Percentiles rank a stretch among this genome's conserved stretches.
Evolutionary conservation across 1,140 invertebrate species (phyloP).

Genomic region (Helicoverpa armigera): DNA sequence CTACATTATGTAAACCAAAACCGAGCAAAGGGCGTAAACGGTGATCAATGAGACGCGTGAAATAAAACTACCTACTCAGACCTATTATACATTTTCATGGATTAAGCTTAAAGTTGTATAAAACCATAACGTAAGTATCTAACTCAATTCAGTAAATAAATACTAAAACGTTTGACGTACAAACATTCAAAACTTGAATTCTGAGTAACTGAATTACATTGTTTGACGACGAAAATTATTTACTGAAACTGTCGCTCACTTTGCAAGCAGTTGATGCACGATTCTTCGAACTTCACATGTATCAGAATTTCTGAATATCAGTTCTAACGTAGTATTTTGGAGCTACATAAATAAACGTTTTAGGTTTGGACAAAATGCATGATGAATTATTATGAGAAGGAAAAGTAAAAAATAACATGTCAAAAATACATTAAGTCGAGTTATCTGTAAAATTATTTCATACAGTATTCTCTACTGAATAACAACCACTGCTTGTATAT

Average conservation of each 20-base stretch:
- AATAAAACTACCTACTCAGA: too few relatives aligned
- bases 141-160: not conserved
- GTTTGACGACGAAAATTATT: slow-evolving; percentile 56
- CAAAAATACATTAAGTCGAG: too few relatives aligned
- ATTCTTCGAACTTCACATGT: not conserved
- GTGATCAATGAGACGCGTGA: too few relatives aligned
- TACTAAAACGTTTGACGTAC: not conserved
- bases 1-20: not conserved
- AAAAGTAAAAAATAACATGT: too few relatives aligned
- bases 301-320: not conserved
- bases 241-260: slow-evolving; percentile 49
- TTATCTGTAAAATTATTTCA: not conserved
- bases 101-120: too few relatives aligned
- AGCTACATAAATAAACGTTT: too few relatives aligned
- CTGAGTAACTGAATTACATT: slow-evolving; percentile 57
- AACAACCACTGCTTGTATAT: not conserved
- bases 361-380: too few relatives aligned
- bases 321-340: not conserved
- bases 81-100: too few relatives aligned
- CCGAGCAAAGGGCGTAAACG: not conserved
- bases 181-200: slow-evolving; percentile 22
- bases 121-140: too few relatives aligned
- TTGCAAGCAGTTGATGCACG: slow-evolving; percentile 19
- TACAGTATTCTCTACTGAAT: not conserved
- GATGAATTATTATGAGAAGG: too few relatives aligned